These are phyloP conservation scores for Melanotaenia boesemani DNA, from an alignment of 2,797 vertebrate genomes.

Conservation along the genomic window DNA sequence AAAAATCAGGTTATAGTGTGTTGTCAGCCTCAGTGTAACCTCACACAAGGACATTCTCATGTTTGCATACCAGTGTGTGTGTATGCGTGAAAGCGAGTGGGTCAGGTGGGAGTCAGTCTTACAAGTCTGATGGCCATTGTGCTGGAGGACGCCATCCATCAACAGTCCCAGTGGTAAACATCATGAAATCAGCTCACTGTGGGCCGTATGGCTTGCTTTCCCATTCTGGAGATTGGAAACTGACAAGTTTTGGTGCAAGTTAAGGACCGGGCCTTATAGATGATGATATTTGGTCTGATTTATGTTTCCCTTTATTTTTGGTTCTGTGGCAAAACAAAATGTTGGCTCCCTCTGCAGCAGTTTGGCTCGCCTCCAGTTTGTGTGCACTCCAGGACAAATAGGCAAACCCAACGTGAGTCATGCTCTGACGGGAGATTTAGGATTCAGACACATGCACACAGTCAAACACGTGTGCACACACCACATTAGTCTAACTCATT, in stretches of 20 bases:
- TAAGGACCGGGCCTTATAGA: conserved; percentile 56
- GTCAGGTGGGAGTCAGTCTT: conserved; percentile 34
- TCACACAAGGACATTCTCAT: conserved; percentile 42
- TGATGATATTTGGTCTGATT: conserved; percentile 50
- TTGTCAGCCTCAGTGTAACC: conserved; percentile 4
- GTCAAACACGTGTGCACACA: conserved; percentile 11
- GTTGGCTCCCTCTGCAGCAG: conserved; percentile 38
- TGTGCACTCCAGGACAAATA: conserved; percentile 47
- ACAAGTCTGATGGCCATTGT: conserved; percentile 32
- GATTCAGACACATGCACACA: conserved; percentile 16
- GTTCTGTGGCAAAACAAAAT: conserved; percentile 20
- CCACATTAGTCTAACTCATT: conserved; percentile 46
- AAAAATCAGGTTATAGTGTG: conserved; percentile 34
- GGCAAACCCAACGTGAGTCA: conserved; percentile 62
- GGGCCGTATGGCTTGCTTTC: neutral
- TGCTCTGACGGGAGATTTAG: conserved; percentile 36
- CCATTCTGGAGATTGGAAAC: conserved; percentile 7
- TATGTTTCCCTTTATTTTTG: neutral
- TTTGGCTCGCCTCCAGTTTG: conserved; percentile 24
- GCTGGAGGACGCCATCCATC: conserved; percentile 70
- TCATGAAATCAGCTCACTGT: neutral
- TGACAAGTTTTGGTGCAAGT: conserved; percentile 26
- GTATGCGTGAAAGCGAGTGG: conserved; percentile 10
- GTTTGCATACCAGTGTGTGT: conserved; percentile 34
- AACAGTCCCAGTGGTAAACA: conserved; percentile 36